Evolutionary conservation across 2,888 invertebrate genomes (phyloP), one percentile per base, ranked within the genome.

Genomic region (Leucophenga maculata): DNA sequence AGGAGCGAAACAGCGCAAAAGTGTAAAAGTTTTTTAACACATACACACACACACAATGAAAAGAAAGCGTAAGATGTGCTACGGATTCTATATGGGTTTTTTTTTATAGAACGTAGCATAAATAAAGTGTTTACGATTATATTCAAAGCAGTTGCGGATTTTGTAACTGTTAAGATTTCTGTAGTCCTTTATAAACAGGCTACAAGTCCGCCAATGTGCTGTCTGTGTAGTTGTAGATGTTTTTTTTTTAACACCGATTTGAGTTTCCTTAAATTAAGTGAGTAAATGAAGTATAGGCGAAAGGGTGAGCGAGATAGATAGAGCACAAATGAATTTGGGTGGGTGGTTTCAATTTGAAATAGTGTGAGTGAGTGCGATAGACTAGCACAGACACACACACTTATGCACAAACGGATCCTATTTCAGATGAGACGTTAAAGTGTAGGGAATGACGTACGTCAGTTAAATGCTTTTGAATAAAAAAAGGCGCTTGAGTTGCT

Each of bases 381-480:
- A 39, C 1, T 39, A n/a, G 6, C 13, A 13, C 50, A 46, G 6
- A 8, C 46, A 46, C 13, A 46, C 14, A 14, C 3, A 4, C 11
- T 26, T 3, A 26, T 57, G 57, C 26, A 39, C 22, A 32, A 60
- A 39, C 14, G 65, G 50, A 22, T 46, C 14, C 18, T 50, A 46
- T 46, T 39, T n/a, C 39, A 9, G 64, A 69, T 67, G 70, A 48
- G 44, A 65, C 52, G 54, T 14, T 55, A 3, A 55, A 55, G 67
- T 71, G 68, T 48, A 52, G 62, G 72, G 66, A 73, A 69, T 77
- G 67, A 76, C 72, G 69, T 67, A 67, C 70, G 65, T 69, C 57
- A 13, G 60, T 48, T 50, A 50, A 57, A 67, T 26, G 57, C 26
- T 59, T 31, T n/a, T 32, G 59, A 59, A 16, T 32, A 32, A 59